phyloP scores from a whole-genome alignment of 1,140 invertebrate genomes.

The Diploscapter pachys region DNA sequence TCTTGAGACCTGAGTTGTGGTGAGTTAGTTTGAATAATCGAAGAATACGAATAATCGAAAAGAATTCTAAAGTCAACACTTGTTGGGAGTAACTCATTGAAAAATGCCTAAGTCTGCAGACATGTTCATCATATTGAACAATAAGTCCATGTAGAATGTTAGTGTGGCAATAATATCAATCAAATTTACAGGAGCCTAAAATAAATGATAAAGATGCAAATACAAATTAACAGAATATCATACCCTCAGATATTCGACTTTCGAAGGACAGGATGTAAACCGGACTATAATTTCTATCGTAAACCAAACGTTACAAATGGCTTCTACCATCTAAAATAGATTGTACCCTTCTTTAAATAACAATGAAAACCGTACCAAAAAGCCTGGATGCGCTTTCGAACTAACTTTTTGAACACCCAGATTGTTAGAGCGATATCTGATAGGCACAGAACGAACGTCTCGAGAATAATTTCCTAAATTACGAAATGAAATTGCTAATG shows the following conservation, averaged over 20 bases:
- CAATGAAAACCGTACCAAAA: conserved; percentile 42
- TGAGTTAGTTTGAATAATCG: conserved; percentile 96
- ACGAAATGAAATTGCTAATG: no score
- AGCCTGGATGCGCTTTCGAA: conserved; percentile 56
- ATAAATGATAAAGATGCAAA: background rate
- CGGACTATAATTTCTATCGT: conserved; percentile 84
- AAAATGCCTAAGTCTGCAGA: conserved; percentile 42
- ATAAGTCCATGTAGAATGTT: conserved; percentile 81
- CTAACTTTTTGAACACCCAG: conserved; percentile 52
- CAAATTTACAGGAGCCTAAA: conserved; percentile 75
- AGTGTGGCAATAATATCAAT: conserved; percentile 88
- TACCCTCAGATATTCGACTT: conserved; percentile 77
- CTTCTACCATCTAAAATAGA: conserved; percentile 82
- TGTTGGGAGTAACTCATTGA: no score
- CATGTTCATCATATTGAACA: conserved; percentile 64
- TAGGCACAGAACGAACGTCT: conserved; percentile 17
- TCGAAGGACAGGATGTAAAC: conserved; percentile 69
- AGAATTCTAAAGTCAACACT: conserved; percentile 83
- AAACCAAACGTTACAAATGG: conserved; percentile 92
- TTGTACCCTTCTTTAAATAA: background rate
- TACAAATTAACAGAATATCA: background rate
- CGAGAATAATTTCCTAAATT: conserved; percentile 14
- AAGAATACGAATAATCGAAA: conserved; percentile 97
- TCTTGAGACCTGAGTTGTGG: conserved; percentile 93
- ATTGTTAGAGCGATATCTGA: conserved; percentile 51